A percentile compares a stretch with the other conserved stretches of the same genome.
These are phyloP conservation scores for Zalophus californianus DNA, from an alignment of 2,797 vertebrate species.

Conservation along the genomic window DNA sequence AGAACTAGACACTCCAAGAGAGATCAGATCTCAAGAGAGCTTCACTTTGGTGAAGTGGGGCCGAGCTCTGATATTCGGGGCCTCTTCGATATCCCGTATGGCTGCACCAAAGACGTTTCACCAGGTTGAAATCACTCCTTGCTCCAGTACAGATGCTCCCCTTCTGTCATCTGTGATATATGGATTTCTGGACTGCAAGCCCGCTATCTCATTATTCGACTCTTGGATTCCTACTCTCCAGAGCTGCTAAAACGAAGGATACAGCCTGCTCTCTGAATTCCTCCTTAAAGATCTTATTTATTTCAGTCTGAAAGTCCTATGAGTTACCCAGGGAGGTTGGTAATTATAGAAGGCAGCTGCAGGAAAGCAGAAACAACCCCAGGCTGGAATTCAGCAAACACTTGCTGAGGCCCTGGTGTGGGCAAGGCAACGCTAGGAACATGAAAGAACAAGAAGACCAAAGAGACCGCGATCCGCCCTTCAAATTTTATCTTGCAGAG, in stretches of 20 bases:
- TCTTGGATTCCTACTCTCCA: background rate
- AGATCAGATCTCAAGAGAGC: background rate
- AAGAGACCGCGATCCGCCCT: background rate
- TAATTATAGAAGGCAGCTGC: background rate
- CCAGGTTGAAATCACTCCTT: background rate
- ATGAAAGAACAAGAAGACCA: background rate
- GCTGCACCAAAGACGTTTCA: background rate
- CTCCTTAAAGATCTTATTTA: background rate
- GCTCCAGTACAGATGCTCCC: background rate
- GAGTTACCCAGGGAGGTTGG: background rate
- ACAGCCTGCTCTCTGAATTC: background rate
- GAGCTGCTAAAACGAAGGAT: background rate
- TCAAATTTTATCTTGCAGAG: background rate
- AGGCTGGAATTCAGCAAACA: background rate
- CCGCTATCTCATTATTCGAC: background rate
- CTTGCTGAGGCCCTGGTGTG: background rate
- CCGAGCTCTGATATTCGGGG: background rate
- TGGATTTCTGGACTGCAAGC: background rate
- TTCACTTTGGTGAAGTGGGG: background rate
- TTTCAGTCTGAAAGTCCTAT: conserved; percentile 50
- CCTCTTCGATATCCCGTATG: fast-evolving
- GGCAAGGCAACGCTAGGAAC: background rate
- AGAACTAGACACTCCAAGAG: background rate
- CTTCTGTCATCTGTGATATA: background rate
- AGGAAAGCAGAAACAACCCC: background rate